Evolutionary conservation across 2,888 invertebrate genomes (phyloP).

Genomic region (Neoitamus cyanurus): DNA sequence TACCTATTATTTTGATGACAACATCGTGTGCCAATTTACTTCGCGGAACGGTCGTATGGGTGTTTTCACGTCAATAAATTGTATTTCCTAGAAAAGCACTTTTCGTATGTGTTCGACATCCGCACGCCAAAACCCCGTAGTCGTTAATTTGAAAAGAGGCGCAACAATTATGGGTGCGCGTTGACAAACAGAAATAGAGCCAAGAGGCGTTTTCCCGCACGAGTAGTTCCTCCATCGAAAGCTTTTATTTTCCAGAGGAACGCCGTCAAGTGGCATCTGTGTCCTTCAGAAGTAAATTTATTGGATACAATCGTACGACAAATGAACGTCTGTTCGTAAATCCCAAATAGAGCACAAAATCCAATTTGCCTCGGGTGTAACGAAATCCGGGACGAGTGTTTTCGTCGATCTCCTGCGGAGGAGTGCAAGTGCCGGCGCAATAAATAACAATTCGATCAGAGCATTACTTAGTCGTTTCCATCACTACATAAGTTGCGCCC

Average conservation of each 20-base stretch:
- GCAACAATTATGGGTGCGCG: too few species aligned
- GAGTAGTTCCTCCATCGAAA: not conserved
- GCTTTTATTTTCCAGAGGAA: not conserved
- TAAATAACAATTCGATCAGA: not conserved
- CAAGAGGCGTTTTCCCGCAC: too few species aligned
- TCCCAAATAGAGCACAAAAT: not conserved
- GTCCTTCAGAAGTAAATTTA: not conserved
- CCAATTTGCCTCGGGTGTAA: not conserved
- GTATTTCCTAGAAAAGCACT: too few species aligned
- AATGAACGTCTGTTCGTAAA: not conserved
- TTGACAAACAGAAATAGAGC: too few species aligned
- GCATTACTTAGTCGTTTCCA: not conserved
- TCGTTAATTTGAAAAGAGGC: too few species aligned
- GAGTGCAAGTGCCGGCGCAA: not conserved
- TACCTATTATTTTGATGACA: too few species aligned
- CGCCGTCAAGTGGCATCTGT: not conserved
- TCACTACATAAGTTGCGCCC: not conserved
- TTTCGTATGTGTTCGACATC: too few species aligned
- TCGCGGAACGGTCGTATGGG: too few species aligned
- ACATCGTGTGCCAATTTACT: too few species aligned
- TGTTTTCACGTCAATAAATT: too few species aligned
- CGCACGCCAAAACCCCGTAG: too few species aligned
- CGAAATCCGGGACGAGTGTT: not conserved
- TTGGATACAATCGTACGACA: not conserved
- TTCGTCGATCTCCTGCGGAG: not conserved